These are phyloP conservation scores for Drosophila cardini DNA, from an alignment of 1,140 invertebrate species.

Conservation along the genomic window DNA sequence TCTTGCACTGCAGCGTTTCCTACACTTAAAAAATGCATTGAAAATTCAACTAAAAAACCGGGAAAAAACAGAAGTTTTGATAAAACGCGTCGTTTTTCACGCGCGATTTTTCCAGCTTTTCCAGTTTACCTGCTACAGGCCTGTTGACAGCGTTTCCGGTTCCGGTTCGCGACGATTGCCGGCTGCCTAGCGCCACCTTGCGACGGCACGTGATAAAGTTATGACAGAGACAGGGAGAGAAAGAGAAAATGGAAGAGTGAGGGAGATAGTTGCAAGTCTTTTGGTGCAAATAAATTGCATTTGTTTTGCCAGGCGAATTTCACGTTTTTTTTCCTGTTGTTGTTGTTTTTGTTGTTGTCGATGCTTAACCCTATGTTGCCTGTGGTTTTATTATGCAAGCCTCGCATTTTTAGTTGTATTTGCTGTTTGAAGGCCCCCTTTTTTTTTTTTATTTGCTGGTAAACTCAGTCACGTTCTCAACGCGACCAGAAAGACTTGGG, in stretches of 20 bases:
- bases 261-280: slow-evolving; percentile 14
- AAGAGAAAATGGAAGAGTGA: neutral
- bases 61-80: slow-evolving; percentile 39
- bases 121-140: slow-evolving; percentile 32
- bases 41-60: neutral
- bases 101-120: slow-evolving; percentile 53
- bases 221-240: slow-evolving; percentile 1
- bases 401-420: slow-evolving; percentile 41
- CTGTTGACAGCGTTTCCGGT: slow-evolving; percentile 73
- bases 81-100: slow-evolving; percentile 56
- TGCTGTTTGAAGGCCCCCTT: slow-evolving; percentile 28
- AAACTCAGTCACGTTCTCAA: slow-evolving; percentile 64
- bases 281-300: slow-evolving; percentile 68
- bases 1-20: neutral
- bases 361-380: slow-evolving; percentile 58
- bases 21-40: neutral
- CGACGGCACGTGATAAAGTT: slow-evolving; percentile 63
- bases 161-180: slow-evolving; percentile 50
- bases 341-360: slow-evolving; percentile 28
- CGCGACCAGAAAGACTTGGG: slow-evolving; percentile 9
- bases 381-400: slow-evolving; percentile 39
- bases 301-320: slow-evolving; percentile 67
- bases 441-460: slow-evolving; percentile 75
- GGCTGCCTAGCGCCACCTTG: slow-evolving; percentile 66
- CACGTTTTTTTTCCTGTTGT: slow-evolving; percentile 45